Base-by-base conservation (phyloP, 2,113 vertebrate genomes). In the Helogale parvula region DNA sequence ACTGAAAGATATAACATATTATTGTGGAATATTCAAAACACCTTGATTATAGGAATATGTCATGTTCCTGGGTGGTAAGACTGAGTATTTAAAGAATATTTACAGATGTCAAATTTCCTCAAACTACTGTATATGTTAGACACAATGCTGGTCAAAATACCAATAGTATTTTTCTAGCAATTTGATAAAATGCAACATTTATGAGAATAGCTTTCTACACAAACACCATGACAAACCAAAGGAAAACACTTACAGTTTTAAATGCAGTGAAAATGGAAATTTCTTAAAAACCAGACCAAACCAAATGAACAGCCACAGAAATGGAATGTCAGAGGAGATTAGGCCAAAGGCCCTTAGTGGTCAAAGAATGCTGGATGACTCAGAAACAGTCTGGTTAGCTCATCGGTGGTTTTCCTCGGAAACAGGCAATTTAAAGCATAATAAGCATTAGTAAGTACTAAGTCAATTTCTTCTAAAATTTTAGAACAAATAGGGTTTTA, bases 401-500 rank as follows among this genome's bases (percentile, higher is more conserved):
- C 11, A 38, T n/a, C 13, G 27, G 21, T 74, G 13, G 11, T 74
- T 95, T 88, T 89, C 8, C n/a, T 68, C 29, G 66, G 21, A 94
- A 90, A 80, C 0, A 79, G n/a, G 23, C n/a, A 54, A 77, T 72
- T 45, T 84, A 66, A 93, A 82, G 4, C 68, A 9, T 9, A 74
- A 17, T n/a, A 65, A 15, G 38, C 23, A 79, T 65, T 31, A 68
- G 38, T 79, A 74, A 94, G 45, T 35, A 83, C 69, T 45, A 97
- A 79, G 7, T 8, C 23, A 85, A 33, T 80, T 94, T 95, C 38
- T 92, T 5, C 25, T 54, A 86, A 35, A 95, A 72, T 63, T 85
- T 94, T 90, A 87, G 86, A 91, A 63, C 80, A 81, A 35, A 52
- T 33, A 45, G 31, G 7, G 0, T 76, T 96, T 93, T 94, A 45